Evolutionary conservation across 2,888 invertebrate species (phyloP).

Genomic region (Nycteola revayana): DNA sequence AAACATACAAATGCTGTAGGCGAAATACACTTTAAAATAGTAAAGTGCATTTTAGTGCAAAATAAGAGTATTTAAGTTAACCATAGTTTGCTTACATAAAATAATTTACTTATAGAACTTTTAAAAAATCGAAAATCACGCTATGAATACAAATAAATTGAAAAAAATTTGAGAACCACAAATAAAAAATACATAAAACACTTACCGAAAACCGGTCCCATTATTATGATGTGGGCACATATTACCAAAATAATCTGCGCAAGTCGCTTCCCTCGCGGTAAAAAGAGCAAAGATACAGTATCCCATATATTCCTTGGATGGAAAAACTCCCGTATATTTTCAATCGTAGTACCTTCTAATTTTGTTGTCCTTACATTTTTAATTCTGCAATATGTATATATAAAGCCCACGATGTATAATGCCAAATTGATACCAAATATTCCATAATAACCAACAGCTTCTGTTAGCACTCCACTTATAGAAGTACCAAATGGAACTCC

Average conservation of each 20-base stretch:
- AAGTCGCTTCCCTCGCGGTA: conserved; percentile 44
- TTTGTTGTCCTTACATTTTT: conserved; percentile 54
- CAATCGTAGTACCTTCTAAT: conserved; percentile 43
- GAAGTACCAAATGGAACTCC: conserved; percentile 74
- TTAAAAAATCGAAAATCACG: too few species aligned
- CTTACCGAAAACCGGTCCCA: conserved; percentile 72
- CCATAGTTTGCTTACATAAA: too few species aligned
- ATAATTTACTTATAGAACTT: too few species aligned
- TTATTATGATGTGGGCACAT: conserved; percentile 63
- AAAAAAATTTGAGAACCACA: too few species aligned
- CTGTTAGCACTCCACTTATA: conserved; percentile 75
- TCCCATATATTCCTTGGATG: conserved; percentile 64
- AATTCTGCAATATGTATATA: conserved; percentile 59
- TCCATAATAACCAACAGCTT: conserved; percentile 69
- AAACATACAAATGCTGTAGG: too few species aligned
- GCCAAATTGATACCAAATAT: conserved; percentile 57
- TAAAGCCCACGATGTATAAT: conserved; percentile 56
- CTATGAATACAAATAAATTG: too few species aligned
- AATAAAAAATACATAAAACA: too few species aligned
- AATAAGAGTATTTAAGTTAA: too few species aligned
- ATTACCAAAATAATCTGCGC: conserved; percentile 59
- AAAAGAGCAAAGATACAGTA: conserved; percentile 62
- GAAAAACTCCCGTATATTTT: conserved; percentile 54
- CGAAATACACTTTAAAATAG: too few species aligned
- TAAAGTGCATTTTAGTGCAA: too few species aligned